Evolutionary conservation across 2,113 vertebrate genomes (phyloP).

Genomic region (Odocoileus virginianus): DNA sequence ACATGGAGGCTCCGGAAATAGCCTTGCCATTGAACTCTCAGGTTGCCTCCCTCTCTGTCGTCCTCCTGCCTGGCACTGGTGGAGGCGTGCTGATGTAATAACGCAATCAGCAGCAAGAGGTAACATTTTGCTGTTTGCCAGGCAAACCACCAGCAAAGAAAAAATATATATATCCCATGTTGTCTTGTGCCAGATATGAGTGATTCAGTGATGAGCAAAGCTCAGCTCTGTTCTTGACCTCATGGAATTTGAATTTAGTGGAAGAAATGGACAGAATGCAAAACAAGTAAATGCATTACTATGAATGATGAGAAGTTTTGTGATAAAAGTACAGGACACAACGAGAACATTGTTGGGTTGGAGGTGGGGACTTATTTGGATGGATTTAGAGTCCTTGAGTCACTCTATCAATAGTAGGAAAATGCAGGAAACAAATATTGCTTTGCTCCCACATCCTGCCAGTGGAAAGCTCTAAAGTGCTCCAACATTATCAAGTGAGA

Average conservation of each 20-base stretch:
- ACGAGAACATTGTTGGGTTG: neutral
- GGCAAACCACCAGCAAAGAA: neutral
- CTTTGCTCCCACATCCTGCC: neutral
- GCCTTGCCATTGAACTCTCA: neutral
- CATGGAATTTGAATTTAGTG: neutral
- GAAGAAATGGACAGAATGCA: neutral
- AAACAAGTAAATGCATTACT: neutral
- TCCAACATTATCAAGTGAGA: neutral
- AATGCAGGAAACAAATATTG: neutral
- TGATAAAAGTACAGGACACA: neutral
- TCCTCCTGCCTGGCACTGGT: neutral
- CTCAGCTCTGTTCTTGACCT: neutral
- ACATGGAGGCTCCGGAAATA: neutral
- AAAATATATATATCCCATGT: neutral
- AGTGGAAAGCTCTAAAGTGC: neutral
- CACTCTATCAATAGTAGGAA: neutral
- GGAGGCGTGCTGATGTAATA: neutral
- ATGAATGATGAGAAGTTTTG: neutral
- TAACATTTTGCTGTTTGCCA: neutral
- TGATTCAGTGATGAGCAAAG: neutral
- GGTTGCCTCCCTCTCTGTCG: rapidly evolving
- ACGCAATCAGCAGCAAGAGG: neutral
- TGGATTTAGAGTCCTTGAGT: neutral
- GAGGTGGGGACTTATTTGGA: neutral
- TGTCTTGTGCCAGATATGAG: neutral